Evolutionary conservation across 2,888 invertebrate species (phyloP).

Genomic region (Pedicia rivosa): DNA sequence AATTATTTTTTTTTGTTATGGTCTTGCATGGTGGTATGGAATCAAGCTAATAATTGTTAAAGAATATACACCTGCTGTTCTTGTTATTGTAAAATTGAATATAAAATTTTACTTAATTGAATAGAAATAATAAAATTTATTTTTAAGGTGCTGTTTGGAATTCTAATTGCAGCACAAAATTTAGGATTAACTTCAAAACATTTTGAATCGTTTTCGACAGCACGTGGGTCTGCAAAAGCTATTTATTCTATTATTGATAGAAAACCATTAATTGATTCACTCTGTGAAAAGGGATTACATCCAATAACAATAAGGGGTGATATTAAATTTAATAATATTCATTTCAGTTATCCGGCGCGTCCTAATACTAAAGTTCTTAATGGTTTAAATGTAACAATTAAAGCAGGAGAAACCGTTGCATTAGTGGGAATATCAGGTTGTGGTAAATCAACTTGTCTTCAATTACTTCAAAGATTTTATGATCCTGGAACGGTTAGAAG

Average conservation of each 20-base stretch:
- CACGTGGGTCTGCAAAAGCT: constrained; percentile 52
- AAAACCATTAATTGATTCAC: constrained; percentile 51
- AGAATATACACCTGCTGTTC: constrained; percentile 48
- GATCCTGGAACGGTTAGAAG: constrained; percentile 33
- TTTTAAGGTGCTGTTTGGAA: constrained; percentile 61
- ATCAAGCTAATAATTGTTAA: constrained; percentile 47
- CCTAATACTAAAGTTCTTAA: constrained; percentile 55
- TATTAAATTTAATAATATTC: constrained; percentile 48
- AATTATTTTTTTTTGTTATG: constrained; percentile 55
- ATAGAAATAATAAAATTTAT: no score
- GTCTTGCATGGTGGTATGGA: constrained; percentile 68
- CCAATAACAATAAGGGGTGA: constrained; percentile 42
- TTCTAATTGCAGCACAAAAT: constrained; percentile 61
- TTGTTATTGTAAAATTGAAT: constrained; percentile 60
- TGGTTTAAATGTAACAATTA: constrained; percentile 43
- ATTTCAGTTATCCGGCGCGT: constrained; percentile 64
- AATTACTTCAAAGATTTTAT: constrained; percentile 58
- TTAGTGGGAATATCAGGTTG: constrained; percentile 61
- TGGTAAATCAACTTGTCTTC: constrained; percentile 68
- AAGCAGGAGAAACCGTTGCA: constrained; percentile 50
- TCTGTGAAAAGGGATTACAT: constrained; percentile 41
- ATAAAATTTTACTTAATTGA: no score
- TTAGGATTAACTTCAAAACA: constrained; percentile 60
- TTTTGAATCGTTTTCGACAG: constrained; percentile 53
- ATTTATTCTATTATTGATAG: constrained; percentile 60